Percentiles rank a stretch among this genome's conserved stretches.
These are phyloP conservation scores for Wiebesia pumilae DNA, from an alignment of 1,140 invertebrate species.

Conservation along the genomic window DNA sequence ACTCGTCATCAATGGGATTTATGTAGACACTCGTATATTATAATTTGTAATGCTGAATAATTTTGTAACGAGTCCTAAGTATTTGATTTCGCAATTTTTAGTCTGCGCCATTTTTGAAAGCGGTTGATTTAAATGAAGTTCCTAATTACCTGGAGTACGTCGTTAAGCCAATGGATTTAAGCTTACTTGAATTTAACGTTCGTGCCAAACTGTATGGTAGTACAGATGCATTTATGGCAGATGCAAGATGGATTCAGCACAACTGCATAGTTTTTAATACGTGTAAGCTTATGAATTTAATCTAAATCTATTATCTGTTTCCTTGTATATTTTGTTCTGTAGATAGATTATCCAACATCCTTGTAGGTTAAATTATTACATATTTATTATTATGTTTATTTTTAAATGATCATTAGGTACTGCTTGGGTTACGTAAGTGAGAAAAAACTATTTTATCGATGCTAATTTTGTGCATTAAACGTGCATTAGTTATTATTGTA, in stretches of 20 bases:
- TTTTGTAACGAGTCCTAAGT: neutral
- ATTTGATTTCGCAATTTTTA: slow-evolving; percentile 59
- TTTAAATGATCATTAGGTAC: neutral
- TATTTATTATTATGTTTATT: neutral
- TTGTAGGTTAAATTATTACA: neutral
- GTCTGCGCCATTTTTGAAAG: slow-evolving; percentile 84
- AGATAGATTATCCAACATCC: neutral
- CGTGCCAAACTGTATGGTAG: slow-evolving; percentile 87
- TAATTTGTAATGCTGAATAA: too few relatives aligned
- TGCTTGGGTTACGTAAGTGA: neutral
- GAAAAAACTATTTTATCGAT: neutral
- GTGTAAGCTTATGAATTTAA: slow-evolving; percentile 76
- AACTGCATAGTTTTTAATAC: slow-evolving; percentile 93
- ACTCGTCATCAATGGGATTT: too few relatives aligned
- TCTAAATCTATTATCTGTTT: neutral
- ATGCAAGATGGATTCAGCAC: slow-evolving; percentile 94
- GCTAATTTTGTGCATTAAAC: neutral
- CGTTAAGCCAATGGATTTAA: slow-evolving; percentile 89
- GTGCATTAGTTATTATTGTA: too few relatives aligned
- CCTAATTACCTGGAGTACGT: slow-evolving; percentile 87
- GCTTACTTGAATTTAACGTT: slow-evolving; percentile 85
- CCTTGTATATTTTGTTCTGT: neutral
- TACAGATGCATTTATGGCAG: slow-evolving; percentile 90
- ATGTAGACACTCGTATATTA: too few relatives aligned
- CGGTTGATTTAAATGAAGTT: slow-evolving; percentile 82